A percentile compares a stretch with the other conserved stretches of the same genome.
Evolutionary conservation across 2,888 invertebrate genomes (phyloP).

Genomic region (Eristalis intricaria): DNA sequence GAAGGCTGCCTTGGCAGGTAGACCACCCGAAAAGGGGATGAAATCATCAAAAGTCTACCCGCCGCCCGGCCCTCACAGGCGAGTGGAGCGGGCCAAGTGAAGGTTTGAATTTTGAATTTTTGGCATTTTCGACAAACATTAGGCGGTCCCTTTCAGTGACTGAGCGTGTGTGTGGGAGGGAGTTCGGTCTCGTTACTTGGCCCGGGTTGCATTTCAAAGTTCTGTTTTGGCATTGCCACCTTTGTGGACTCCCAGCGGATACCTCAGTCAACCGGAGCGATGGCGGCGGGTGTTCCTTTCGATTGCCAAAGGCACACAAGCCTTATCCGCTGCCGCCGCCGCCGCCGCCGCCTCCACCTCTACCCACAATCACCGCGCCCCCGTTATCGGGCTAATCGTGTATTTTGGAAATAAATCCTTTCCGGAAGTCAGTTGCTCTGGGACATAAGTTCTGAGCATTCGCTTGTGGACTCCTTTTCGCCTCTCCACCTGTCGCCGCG

Average conservation of each 20-base stretch:
- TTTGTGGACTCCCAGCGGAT: slow-evolving; percentile 24
- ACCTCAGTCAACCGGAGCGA: not conserved
- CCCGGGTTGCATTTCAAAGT: slow-evolving; percentile 41
- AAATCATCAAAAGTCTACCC: slow-evolving; percentile 53
- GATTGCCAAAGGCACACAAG: not conserved
- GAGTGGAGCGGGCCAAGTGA: not conserved
- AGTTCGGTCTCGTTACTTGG: slow-evolving; percentile 42
- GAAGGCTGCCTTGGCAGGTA: slow-evolving; percentile 28
- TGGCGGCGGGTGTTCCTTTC: not conserved
- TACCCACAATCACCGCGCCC: not conserved
- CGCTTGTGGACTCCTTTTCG: slow-evolving; percentile 40
- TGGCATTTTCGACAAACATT: slow-evolving; percentile 62
- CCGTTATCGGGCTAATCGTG: slow-evolving; percentile 62
- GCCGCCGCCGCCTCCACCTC: too few relatives aligned
- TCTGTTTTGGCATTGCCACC: slow-evolving; percentile 45
- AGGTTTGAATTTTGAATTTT: slow-evolving; percentile 60
- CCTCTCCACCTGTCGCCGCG: not conserved
- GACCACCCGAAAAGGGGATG: slow-evolving; percentile 40
- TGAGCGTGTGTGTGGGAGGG: slow-evolving; percentile 1
- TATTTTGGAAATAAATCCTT: slow-evolving; percentile 71
- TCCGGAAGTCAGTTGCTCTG: slow-evolving; percentile 71
- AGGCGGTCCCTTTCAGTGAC: slow-evolving; percentile 5
- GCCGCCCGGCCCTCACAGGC: not conserved
- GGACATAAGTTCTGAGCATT: slow-evolving; percentile 71
- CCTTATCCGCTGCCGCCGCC: not conserved